Percentiles rank a stretch among this genome's conserved stretches.
Evolutionary conservation across 2,888 invertebrate species (phyloP).

Genomic region (Mythimna albipuncta): DNA sequence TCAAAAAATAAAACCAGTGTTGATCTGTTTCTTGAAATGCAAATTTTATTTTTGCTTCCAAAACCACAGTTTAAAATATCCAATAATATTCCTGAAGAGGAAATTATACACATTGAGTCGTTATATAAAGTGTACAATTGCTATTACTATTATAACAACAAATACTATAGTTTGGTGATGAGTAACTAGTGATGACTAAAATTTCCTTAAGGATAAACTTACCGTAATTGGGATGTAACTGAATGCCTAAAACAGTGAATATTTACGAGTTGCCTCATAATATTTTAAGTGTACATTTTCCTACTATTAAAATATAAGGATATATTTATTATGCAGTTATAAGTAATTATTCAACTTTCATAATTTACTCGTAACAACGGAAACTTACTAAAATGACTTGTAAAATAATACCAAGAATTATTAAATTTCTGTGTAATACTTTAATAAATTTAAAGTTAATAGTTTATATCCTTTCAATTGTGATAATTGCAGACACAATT

Average conservation of each 20-base stretch:
- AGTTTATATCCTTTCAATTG: too few relatives aligned
- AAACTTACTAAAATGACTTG: constrained; percentile 4
- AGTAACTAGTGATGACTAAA: not conserved
- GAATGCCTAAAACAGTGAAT: not conserved
- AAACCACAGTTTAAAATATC: not conserved
- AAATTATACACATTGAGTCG: not conserved
- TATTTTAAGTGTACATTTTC: not conserved
- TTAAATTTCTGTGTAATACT: not conserved
- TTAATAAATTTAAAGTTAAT: not conserved
- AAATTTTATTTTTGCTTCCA: not conserved
- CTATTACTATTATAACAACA: not conserved
- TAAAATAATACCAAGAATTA: not conserved
- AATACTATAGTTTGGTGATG: not conserved
- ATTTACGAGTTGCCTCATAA: not conserved
- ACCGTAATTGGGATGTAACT: not conserved
- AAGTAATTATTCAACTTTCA: constrained; percentile 8
- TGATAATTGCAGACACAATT: too few relatives aligned
- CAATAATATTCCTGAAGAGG: not conserved
- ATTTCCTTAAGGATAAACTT: constrained; percentile 16
- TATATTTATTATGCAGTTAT: not conserved
- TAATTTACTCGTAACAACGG: constrained; percentile 13
- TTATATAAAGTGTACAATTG: not conserved
- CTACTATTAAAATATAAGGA: not conserved
- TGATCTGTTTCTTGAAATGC: not conserved
- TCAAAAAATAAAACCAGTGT: not conserved